Conservation (phyloP, 2,888 invertebrate species). For the Julus scandinavius region DNA sequence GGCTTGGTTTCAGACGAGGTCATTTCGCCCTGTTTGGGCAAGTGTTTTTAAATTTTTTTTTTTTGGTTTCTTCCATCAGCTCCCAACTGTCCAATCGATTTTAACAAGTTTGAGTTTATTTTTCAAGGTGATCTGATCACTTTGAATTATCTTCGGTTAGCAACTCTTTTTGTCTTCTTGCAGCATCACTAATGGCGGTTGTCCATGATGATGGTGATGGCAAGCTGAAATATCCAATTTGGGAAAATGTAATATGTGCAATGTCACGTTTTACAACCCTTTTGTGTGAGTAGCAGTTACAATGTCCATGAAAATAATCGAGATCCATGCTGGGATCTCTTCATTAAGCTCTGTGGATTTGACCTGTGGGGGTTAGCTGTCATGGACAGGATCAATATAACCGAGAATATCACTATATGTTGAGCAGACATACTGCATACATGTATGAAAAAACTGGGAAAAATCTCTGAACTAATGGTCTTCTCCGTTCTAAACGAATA, state of each 20-base stretch:
- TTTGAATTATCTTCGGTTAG: not conserved
- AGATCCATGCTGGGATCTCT: not conserved
- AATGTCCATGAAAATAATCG: not conserved
- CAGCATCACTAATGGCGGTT: not conserved
- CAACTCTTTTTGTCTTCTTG: not conserved
- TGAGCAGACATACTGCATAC: too few species aligned
- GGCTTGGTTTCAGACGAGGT: not conserved
- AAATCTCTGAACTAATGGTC: too few species aligned
- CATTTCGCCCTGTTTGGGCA: slow-evolving; percentile 9
- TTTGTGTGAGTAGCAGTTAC: not conserved
- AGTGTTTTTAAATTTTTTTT: not conserved
- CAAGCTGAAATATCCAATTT: not conserved
- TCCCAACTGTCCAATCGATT: not conserved
- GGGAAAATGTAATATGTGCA: not conserved
- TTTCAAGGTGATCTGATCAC: not conserved
- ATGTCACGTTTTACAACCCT: not conserved
- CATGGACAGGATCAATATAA: not conserved
- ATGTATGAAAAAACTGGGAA: too few species aligned
- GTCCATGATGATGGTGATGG: not conserved
- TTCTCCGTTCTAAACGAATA: too few species aligned
- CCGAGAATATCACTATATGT: not conserved
- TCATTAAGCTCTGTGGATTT: not conserved
- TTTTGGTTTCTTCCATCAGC: not conserved
- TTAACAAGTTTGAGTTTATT: not conserved
- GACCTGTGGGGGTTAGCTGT: not conserved